These are phyloP conservation scores for Phenacoccus solenopsis DNA, from an alignment of 1,140 invertebrate species.

Conservation along the genomic window DNA sequence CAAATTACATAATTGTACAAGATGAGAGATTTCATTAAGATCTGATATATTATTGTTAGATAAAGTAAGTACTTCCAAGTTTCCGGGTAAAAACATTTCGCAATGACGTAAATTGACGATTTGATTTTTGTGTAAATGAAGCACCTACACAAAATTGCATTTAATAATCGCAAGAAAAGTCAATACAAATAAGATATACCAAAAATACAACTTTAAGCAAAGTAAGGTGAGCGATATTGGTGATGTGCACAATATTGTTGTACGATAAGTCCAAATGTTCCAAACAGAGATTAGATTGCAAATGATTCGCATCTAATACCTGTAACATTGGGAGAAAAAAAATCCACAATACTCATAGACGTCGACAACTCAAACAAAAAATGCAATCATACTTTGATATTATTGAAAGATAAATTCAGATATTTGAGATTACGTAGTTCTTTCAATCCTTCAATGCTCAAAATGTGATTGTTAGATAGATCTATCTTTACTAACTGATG, in stretches of 20 bases:
- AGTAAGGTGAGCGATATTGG: slow-evolving; percentile 69
- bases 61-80: slow-evolving; percentile 60
- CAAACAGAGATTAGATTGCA: slow-evolving; percentile 63
- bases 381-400: slow-evolving; percentile 44
- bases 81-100: slow-evolving; percentile 64
- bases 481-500: slow-evolving; percentile 66
- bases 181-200: background rate
- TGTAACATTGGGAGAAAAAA: too few relatives aligned
- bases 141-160: too few relatives aligned
- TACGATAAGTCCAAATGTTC: slow-evolving; percentile 76
- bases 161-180: background rate
- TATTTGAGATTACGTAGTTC: slow-evolving; percentile 65
- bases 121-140: slow-evolving; percentile 74
- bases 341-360: too few relatives aligned
- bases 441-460: slow-evolving; percentile 77
- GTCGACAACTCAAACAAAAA: too few relatives aligned
- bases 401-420: slow-evolving; percentile 58
- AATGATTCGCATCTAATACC: slow-evolving; percentile 35
- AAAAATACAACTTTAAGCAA: slow-evolving; percentile 65
- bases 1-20: slow-evolving; percentile 58
- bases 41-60: slow-evolving; percentile 74
- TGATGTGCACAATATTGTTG: slow-evolving; percentile 70
- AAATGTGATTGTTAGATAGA: slow-evolving; percentile 73
- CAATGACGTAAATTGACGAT: slow-evolving; percentile 66
- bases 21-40: slow-evolving; percentile 72